Evolutionary conservation across 2,113 vertebrate species (phyloP).

Genomic region (Cinclus cinclus): DNA sequence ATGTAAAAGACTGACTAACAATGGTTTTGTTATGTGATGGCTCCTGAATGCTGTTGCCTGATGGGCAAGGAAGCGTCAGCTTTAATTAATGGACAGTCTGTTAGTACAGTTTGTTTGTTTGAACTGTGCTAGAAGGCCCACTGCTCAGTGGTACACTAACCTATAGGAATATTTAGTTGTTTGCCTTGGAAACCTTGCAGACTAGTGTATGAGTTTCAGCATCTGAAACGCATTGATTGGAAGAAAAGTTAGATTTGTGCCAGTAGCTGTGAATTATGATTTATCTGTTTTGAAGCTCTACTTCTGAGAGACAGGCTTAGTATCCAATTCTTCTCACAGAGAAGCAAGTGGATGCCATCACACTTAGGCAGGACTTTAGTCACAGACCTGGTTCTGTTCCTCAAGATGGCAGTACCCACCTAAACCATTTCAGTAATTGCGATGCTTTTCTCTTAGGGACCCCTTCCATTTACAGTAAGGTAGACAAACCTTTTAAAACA

Average conservation of each 20-base stretch:
- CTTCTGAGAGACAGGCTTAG: neutral
- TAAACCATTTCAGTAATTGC: fast-evolving
- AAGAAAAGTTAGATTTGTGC: neutral
- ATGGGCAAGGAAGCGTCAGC: neutral
- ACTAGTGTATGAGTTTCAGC: neutral
- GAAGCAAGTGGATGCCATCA: neutral
- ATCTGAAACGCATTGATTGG: neutral
- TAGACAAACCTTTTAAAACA: neutral
- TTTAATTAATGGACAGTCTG: constrained; percentile 29
- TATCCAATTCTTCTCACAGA: neutral
- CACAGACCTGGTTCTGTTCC: neutral
- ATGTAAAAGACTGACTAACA: neutral
- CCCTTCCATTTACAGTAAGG: neutral
- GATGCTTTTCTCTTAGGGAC: neutral
- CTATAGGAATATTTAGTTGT: neutral
- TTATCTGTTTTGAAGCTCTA: neutral
- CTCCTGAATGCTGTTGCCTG: constrained; percentile 1
- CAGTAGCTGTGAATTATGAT: neutral
- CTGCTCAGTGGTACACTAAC: neutral
- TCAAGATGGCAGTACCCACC: neutral
- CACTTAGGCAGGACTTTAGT: neutral
- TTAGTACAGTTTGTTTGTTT: neutral
- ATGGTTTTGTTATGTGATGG: constrained; percentile 22
- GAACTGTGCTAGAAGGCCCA: neutral
- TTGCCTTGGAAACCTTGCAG: neutral